Percentiles rank a stretch among this genome's conserved stretches.
These are phyloP conservation scores for Hyposmocoma kahamanoa DNA, from an alignment of 1,140 invertebrate species.

Conservation along the genomic window DNA sequence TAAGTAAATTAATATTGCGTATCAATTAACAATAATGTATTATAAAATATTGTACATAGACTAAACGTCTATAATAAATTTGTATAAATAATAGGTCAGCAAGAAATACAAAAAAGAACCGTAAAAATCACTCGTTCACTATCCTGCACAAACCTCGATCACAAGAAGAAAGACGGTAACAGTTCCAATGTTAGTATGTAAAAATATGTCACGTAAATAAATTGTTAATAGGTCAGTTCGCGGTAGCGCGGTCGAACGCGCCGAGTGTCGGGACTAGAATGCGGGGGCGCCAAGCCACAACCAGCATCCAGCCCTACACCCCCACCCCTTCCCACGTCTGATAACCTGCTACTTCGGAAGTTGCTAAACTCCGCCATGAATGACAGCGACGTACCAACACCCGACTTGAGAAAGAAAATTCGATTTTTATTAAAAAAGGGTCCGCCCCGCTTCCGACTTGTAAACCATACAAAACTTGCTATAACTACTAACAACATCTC, in stretches of 20 bases:
- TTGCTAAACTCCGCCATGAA: constrained; percentile 66
- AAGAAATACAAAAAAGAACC: constrained; percentile 20
- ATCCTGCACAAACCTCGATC: constrained; percentile 52
- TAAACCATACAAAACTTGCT: too few species aligned
- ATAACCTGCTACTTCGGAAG: constrained; percentile 71
- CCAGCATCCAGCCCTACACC: constrained; percentile 43
- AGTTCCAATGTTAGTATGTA: constrained; percentile 34
- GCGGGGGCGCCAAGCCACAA: constrained; percentile 51
- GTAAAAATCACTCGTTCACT: constrained; percentile 45
- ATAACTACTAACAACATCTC: too few species aligned
- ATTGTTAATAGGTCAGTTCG: constrained; percentile 18
- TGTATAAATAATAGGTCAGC: too few species aligned
- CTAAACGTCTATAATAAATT: too few species aligned
- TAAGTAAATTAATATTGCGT: too few species aligned
- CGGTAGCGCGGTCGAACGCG: constrained; percentile 44
- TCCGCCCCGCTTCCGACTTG: constrained; percentile 27
- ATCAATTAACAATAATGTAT: background rate
- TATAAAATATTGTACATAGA: background rate
- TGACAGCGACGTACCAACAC: constrained; percentile 55
- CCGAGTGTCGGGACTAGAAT: constrained; percentile 48
- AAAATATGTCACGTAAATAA: constrained; percentile 34
- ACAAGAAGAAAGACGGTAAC: constrained; percentile 15
- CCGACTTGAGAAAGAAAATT: constrained; percentile 59
- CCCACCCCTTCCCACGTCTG: constrained; percentile 37
- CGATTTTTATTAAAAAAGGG: constrained; percentile 66